phyloP scores from a whole-genome alignment of 2,797 vertebrate species.

The Aulostomus chinensis region DNA sequence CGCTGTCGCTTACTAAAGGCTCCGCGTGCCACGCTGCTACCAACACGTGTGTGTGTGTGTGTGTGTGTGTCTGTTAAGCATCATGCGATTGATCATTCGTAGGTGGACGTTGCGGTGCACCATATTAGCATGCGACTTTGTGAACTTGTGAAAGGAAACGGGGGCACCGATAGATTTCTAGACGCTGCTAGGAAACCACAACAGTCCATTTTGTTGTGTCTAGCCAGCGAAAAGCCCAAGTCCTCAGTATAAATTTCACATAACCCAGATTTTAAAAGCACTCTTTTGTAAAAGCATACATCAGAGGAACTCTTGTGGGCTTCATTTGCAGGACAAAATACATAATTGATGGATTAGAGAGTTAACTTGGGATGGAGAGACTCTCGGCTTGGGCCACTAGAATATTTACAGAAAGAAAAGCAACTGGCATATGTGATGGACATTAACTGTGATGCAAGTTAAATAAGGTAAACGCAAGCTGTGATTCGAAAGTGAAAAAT shows the following conservation, averaged over 20 bases:
- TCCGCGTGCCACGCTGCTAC: constrained; percentile 8
- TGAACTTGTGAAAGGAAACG: too few species aligned
- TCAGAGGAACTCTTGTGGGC: constrained; percentile 8
- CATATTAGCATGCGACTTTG: not conserved
- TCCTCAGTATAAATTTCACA: constrained; percentile 51
- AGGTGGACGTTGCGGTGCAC: not conserved
- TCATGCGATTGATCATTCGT: constrained; percentile 26
- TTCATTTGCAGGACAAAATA: constrained; percentile 38
- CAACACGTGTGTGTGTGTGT: constrained; percentile 7
- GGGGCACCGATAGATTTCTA: too few species aligned
- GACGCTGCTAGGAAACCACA: too few species aligned
- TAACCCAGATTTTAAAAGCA: constrained; percentile 23
- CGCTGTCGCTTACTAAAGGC: constrained; percentile 45
- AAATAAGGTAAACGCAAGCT: not conserved
- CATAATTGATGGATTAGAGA: constrained; percentile 45
- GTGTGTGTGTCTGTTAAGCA: constrained; percentile 3
- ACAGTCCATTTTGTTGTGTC: constrained; percentile 45
- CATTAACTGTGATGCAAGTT: not conserved
- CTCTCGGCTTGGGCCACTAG: constrained; percentile 6
- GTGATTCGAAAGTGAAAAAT: not conserved
- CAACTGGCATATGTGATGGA: not conserved
- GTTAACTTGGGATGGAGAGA: constrained; percentile 23
- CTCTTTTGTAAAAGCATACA: constrained; percentile 36
- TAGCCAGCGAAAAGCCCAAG: constrained; percentile 10
- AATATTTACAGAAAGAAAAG: constrained; percentile 35